Evolutionary conservation across 2,888 invertebrate species (phyloP).

Genomic region (Nudaria mundana): DNA sequence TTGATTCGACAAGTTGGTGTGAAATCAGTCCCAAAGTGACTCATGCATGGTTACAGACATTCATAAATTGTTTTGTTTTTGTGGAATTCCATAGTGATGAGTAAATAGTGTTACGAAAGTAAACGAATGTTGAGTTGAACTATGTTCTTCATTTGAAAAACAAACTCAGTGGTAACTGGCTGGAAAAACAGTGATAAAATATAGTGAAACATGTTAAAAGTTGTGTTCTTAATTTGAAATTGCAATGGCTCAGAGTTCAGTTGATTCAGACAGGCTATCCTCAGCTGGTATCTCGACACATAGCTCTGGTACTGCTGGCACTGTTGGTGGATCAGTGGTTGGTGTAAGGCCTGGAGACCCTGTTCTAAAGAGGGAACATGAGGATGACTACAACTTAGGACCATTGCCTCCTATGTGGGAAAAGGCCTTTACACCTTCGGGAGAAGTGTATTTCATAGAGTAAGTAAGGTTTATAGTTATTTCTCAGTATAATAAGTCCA

Average conservation of each 20-base stretch:
- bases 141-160: constrained; percentile 33
- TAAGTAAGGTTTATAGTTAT: constrained; percentile 79
- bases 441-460: constrained; percentile 99
- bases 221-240: constrained; percentile 21
- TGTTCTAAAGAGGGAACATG: constrained; percentile 75
- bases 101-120: constrained; percentile 43
- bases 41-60: constrained; percentile 65
- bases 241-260: constrained; percentile 69
- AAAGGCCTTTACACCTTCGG: constrained; percentile 97
- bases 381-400: constrained; percentile 90
- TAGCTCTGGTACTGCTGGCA: constrained; percentile 73
- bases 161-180: constrained; percentile 13
- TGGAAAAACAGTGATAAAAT: constrained; percentile 18
- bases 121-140: no score
- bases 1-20: constrained; percentile 45
- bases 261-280: constrained; percentile 74
- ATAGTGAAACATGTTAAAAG: constrained; percentile 21
- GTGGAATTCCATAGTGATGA: constrained; percentile 63
- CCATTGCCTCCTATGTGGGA: constrained; percentile 98
- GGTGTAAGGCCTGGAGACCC: constrained; percentile 68
- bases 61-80: constrained; percentile 72
- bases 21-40: constrained; percentile 68
- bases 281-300: constrained; percentile 76
- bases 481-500: neutral
- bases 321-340: constrained; percentile 71